Percentiles rank a stretch among this genome's conserved stretches.
Evolutionary conservation across 2,797 vertebrate genomes (phyloP).

Genomic region (Vultur gryphus): DNA sequence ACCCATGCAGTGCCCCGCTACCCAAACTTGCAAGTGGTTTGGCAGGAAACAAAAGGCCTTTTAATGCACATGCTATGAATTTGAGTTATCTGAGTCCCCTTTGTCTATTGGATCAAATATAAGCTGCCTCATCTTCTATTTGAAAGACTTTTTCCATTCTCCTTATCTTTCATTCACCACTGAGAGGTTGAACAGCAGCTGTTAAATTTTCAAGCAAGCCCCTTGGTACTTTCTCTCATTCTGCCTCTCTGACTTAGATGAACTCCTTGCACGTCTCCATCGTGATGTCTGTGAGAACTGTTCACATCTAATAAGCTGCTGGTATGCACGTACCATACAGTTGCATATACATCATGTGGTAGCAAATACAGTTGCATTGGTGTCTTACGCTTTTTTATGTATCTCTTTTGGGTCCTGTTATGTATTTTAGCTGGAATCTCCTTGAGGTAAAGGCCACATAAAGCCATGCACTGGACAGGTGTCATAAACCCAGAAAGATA

Average conservation of each 20-base stretch:
- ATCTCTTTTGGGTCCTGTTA: neutral
- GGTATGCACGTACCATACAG: neutral
- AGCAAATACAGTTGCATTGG: neutral
- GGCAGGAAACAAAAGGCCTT: neutral
- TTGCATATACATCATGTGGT: too few relatives aligned
- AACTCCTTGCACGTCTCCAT: neutral
- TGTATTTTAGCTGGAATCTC: neutral
- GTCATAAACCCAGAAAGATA: neutral
- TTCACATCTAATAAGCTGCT: neutral
- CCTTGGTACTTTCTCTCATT: neutral
- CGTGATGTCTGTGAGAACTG: neutral
- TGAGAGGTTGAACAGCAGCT: neutral
- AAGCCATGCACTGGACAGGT: neutral
- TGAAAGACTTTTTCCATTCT: neutral
- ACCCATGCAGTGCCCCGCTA: neutral
- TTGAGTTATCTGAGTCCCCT: neutral
- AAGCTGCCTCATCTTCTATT: neutral
- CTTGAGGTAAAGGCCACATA: neutral
- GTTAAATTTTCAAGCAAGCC: neutral
- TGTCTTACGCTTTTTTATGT: neutral
- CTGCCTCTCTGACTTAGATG: neutral
- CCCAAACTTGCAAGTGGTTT: neutral
- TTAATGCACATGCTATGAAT: neutral
- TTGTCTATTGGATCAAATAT: neutral
- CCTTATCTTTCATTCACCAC: neutral